Evolutionary conservation across 2,113 vertebrate species (phyloP), one percentile per base, ranked within the genome.

Genomic region (Stercorarius parasiticus): DNA sequence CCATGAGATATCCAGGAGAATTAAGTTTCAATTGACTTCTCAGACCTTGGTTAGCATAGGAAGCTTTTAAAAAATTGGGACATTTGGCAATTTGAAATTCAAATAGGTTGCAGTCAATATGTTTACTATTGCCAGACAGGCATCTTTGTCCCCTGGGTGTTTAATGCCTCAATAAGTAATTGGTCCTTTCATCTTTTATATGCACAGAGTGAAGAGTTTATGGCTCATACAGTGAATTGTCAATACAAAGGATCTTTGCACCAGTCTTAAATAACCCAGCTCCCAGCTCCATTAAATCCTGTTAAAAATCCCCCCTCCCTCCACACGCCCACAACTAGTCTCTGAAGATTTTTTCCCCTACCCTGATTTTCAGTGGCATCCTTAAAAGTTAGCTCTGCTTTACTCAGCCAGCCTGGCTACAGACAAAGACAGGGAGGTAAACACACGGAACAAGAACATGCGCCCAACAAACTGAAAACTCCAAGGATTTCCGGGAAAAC

Each of bases 21-120:
- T 96, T 97, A 97, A 93, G 91, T 96, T 97, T 97, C 96, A 95
- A 97, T 97, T 98, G 96, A 97, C 97, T 96, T 97, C 72, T 89
- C 62, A 97, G 95, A 94, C 93, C 95, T 96, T 87, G 90, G 93
- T 96, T 97, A 95, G 96, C 94, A 96, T 66, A 97, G 87, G 94
- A 96, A 96, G 97, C 94, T 96, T 97, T 98, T 96, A 86, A 95
- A 96, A 96, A 97, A 96, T 93, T 80, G 67, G 96, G 95, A 91
- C 94, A 78, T 96, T 96, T 94, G 93, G 91, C 89, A 90, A 97
- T 97, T 97, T 97, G 96, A 97, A 98, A 97, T 97, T 97, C 95
- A 97, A 97, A 97, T 97, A 73, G 62, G 67, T 70, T 93, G 90
- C 87, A 95, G 94, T 98, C 96, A 95, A 97, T 98, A 97, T 95